Conservation (phyloP, 2,797 vertebrate genomes). For the Phrynocephalus forsythii region DNA sequence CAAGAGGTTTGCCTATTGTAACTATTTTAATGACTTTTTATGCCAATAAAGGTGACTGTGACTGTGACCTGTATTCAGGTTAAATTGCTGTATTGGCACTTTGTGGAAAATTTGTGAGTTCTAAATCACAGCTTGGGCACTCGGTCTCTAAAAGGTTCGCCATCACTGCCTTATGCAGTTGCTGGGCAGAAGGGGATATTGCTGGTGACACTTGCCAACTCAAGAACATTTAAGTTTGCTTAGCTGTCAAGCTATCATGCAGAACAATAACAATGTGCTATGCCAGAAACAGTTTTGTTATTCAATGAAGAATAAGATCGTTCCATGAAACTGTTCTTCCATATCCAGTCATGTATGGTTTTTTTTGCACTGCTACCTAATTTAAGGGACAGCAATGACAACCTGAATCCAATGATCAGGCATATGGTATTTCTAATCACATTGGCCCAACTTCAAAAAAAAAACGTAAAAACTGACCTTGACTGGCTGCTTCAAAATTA, state of each 20-base stretch:
- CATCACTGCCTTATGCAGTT: constrained; percentile 11
- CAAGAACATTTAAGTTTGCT: constrained; percentile 11
- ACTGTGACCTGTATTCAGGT: no score
- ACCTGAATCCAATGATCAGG: not conserved
- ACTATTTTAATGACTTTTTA: no score
- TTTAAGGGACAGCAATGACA: not conserved
- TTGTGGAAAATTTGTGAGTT: no score
- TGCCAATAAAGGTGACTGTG: no score
- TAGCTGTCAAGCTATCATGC: constrained; percentile 18
- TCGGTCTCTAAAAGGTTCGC: no score
- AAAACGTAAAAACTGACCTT: no score
- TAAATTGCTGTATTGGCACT: no score
- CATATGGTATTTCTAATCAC: not conserved
- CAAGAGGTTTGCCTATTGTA: no score
- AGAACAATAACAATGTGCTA: constrained; percentile 20
- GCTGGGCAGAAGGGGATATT: not conserved
- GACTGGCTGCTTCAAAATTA: not conserved
- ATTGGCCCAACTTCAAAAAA: not conserved
- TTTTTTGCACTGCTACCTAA: constrained; percentile 7
- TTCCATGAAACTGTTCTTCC: not conserved
- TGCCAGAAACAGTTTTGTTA: constrained; percentile 25
- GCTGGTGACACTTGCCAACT: constrained; percentile 34
- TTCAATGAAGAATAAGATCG: constrained; percentile 11
- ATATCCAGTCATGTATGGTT: not conserved
- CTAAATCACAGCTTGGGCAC: no score